Conservation (phyloP, 1,140 invertebrate genomes). For the Philopotamus ludificatus region DNA sequence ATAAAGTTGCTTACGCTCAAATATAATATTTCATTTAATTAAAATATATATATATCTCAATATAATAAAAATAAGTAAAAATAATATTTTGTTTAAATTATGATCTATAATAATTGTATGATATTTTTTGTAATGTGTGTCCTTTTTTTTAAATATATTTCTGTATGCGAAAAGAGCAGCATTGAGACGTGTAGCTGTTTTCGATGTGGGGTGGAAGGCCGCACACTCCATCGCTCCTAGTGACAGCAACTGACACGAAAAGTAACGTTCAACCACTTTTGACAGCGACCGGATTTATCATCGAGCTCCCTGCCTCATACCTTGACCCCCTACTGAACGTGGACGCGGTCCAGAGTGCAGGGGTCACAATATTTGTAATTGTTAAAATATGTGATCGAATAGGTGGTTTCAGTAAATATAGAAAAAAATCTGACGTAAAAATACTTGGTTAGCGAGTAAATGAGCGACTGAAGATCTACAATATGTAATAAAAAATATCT, state of each 20-base stretch:
- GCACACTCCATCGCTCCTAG: constrained; percentile 37
- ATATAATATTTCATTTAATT: background rate
- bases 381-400: no score
- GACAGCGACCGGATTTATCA: constrained; percentile 42
- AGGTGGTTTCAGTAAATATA: no score
- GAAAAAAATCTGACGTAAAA: no score
- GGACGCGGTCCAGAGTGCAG: background rate
- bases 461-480: no score
- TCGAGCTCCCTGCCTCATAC: constrained; percentile 17
- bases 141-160: background rate
- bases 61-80: background rate
- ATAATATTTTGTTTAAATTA: background rate
- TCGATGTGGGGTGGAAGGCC: constrained; percentile 1
- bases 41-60: background rate
- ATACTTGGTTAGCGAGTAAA: no score
- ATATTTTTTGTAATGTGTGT: no score
- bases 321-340: background rate
- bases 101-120: no score
- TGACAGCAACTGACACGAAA: constrained; percentile 41
- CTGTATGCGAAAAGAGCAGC: constrained; percentile 20
- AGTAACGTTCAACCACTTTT: constrained; percentile 42
- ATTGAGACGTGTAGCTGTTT: constrained; percentile 15
- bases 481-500: no score
- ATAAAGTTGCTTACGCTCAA: background rate
- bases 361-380: no score